Evolutionary conservation across 2,888 invertebrate species (phyloP).

Genomic region (Zele albiditarsus): DNA sequence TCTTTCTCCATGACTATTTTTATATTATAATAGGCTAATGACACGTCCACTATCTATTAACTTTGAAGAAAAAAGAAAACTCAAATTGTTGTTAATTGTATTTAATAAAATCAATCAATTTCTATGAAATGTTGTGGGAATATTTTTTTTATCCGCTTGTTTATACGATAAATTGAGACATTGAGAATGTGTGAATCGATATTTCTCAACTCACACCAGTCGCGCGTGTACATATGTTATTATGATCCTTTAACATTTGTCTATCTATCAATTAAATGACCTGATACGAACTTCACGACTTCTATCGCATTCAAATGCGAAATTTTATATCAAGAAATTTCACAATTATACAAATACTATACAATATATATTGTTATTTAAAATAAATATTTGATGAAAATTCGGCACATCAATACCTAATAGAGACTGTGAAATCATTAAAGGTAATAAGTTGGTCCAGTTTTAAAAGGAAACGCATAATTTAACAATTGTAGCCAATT

Average conservation of each 20-base stretch:
- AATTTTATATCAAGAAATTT: neutral
- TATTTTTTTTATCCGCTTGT: no score
- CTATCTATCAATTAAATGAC: neutral
- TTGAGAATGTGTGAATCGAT: no score
- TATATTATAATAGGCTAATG: conserved; percentile 11
- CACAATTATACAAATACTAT: neutral
- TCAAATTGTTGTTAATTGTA: conserved; percentile 1
- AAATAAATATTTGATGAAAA: neutral
- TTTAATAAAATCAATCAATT: conserved; percentile 37
- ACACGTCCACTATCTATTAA: conserved; percentile 39
- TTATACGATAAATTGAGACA: no score
- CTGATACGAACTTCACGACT: neutral
- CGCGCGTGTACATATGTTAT: neutral
- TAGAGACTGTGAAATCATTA: neutral
- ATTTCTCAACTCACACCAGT: no score
- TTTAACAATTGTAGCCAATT: conserved; percentile 69
- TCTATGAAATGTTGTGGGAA: no score
- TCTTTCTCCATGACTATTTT: neutral
- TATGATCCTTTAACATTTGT: neutral
- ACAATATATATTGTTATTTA: neutral
- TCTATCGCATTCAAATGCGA: neutral
- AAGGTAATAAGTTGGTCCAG: conserved; percentile 43
- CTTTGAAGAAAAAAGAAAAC: conserved; percentile 10
- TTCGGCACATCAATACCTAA: neutral
- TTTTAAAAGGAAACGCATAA: conserved; percentile 68